Evolutionary conservation across 2,113 vertebrate species (phyloP).

Genomic region (Myrmecophaga tridactyla): DNA sequence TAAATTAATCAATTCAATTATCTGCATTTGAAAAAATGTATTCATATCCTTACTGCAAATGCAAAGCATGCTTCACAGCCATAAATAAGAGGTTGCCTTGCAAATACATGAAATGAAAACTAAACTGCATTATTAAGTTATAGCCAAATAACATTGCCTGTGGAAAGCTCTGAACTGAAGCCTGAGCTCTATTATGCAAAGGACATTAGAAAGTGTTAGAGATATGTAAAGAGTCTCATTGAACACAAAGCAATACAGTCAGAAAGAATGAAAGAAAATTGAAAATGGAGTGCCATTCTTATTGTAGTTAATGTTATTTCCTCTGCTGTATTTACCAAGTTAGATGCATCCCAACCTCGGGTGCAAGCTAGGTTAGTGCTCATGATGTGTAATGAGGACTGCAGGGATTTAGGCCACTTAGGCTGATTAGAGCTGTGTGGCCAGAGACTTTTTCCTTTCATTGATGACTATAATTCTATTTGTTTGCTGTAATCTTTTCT

Average conservation of each 20-base stretch:
- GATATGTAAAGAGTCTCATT: background rate
- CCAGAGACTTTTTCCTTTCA: background rate
- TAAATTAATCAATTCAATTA: background rate
- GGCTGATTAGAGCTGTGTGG: background rate
- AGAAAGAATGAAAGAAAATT: background rate
- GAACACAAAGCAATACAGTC: background rate
- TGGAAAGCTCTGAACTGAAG: background rate
- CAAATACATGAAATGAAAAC: background rate
- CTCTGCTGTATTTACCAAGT: background rate
- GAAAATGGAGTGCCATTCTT: background rate
- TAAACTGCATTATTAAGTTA: background rate
- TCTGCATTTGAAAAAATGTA: background rate
- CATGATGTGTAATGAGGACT: background rate
- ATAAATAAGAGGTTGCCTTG: background rate
- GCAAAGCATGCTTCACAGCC: background rate
- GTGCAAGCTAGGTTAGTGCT: fast-evolving
- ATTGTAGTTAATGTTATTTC: background rate
- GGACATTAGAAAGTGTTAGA: background rate
- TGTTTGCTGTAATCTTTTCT: background rate
- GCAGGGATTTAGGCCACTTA: background rate
- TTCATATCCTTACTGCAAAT: background rate
- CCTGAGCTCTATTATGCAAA: background rate
- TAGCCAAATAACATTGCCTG: background rate
- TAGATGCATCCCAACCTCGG: background rate
- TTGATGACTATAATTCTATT: background rate